Base-by-base conservation (phyloP, 2,113 vertebrate genomes). In the Chascanopsetta lugubris region DNA sequence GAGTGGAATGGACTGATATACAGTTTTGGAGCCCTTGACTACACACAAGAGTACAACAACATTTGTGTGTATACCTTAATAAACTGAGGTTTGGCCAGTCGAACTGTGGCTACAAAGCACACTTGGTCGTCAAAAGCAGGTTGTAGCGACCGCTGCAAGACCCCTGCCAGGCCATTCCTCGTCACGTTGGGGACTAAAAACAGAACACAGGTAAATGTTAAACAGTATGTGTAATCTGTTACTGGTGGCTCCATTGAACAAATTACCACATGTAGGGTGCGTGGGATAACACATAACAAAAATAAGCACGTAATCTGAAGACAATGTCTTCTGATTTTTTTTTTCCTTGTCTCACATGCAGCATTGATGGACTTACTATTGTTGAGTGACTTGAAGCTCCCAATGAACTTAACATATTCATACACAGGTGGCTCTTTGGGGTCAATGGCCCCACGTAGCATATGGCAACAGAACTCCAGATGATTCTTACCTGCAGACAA, bases 381-480 rank as follows among this genome's bases (percentile, higher is more conserved):
- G 86, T 93, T 97, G 83, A 99, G 94, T 58, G 95, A 97, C 86
- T 99, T 99, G 91, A 99, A 99, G 89, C 97, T 98, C 83, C 97
- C 97, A 77, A 98, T 98, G 85, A 98, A 97, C 83, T 95, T 98
- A 59, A 99, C 97, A 67, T 96, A 97, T 92, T 99, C 97, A n/a
- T 99, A 99, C 12, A 96, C 94, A 29, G 96, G 93, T 21, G 95
- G 91, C 77, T 98, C 94, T 89, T 98, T 97, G 22, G 96, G 96
- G 82, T 99, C 95, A 77, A 98, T 96, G 71, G 96, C 93, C 83
- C 97, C 97, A 91, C 97, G 94, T 66, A 98, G 93, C 94, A 99
- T 95, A 89, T 99, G 97, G 91, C 97, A 99, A 89, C 95, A 97
- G 85, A 99, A 99, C 92, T 99, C 97, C 89, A 98, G 88, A 47